Conservation (phyloP, 1,140 invertebrate species). For the Artemia franciscana region DNA sequence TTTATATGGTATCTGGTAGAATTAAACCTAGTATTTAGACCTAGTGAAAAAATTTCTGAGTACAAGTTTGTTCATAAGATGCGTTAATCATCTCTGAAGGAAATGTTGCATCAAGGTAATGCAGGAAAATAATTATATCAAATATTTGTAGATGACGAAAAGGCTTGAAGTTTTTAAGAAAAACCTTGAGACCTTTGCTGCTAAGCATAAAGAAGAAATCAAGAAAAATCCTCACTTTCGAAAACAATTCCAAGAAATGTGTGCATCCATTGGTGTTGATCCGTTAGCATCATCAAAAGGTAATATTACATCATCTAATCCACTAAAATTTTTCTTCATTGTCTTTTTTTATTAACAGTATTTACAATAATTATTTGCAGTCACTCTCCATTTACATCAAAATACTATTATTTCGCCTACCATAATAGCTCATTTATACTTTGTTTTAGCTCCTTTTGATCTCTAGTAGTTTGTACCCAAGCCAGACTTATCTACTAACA, state of each 20-base stretch:
- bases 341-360: neutral
- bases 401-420: neutral
- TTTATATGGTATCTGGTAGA: too few relatives aligned
- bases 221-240: constrained; percentile 82
- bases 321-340: neutral
- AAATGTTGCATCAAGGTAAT: too few relatives aligned
- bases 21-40: too few relatives aligned
- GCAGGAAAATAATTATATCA: constrained; percentile 1
- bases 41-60: too few relatives aligned
- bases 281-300: constrained; percentile 75
- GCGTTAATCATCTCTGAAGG: too few relatives aligned
- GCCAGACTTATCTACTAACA: too few relatives aligned
- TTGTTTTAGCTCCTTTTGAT: neutral
- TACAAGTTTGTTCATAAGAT: too few relatives aligned
- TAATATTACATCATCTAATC: constrained; percentile 2
- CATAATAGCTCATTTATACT: neutral
- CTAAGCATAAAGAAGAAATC: constrained; percentile 82
- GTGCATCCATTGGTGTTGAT: constrained; percentile 94
- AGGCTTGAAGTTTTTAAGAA: constrained; percentile 78
- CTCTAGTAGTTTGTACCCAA: too few relatives aligned
- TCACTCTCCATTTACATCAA: neutral
- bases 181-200: constrained; percentile 87
- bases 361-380: neutral
- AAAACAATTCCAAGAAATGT: constrained; percentile 96
- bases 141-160: constrained; percentile 48